Conservation (phyloP, 2,888 invertebrate genomes). For the Tinea pellionella region DNA sequence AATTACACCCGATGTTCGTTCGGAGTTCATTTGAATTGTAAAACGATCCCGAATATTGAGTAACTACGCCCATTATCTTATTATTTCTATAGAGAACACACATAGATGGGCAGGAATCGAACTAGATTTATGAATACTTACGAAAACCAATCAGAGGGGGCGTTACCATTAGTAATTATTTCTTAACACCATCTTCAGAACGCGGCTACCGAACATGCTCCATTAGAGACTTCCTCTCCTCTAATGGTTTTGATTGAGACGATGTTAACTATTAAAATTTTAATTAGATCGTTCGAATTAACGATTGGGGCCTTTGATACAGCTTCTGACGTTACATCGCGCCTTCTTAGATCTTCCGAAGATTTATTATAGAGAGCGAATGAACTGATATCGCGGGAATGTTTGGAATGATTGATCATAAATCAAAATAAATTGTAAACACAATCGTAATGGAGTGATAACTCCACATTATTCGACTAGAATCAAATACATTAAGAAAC, state of each 20-base stretch:
- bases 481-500: background rate
- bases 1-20: constrained; percentile 26
- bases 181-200: constrained; percentile 59
- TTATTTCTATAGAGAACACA: constrained; percentile 39
- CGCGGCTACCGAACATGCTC: constrained; percentile 43
- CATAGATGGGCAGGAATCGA: constrained; percentile 34
- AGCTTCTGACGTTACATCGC: constrained; percentile 4
- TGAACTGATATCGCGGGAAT: constrained; percentile 5
- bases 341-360: constrained; percentile 7
- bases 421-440: constrained; percentile 1
- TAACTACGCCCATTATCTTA: constrained; percentile 16
- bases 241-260: constrained; percentile 50
- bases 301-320: constrained; percentile 20
- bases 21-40: constrained; percentile 30
- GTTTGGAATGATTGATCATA: background rate
- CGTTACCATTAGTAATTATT: constrained; percentile 60
- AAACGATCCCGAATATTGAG: constrained; percentile 21
- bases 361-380: constrained; percentile 10
- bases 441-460: constrained; percentile 5
- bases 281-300: constrained; percentile 36
- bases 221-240: constrained; percentile 46
- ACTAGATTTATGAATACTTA: constrained; percentile 53
- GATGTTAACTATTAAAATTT: constrained; percentile 29
- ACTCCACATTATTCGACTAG: background rate
- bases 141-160: constrained; percentile 63